Evolutionary conservation across 2,888 invertebrate genomes (phyloP), one percentile per base, ranked within the genome.

Genomic region (Hedya salicella): DNA sequence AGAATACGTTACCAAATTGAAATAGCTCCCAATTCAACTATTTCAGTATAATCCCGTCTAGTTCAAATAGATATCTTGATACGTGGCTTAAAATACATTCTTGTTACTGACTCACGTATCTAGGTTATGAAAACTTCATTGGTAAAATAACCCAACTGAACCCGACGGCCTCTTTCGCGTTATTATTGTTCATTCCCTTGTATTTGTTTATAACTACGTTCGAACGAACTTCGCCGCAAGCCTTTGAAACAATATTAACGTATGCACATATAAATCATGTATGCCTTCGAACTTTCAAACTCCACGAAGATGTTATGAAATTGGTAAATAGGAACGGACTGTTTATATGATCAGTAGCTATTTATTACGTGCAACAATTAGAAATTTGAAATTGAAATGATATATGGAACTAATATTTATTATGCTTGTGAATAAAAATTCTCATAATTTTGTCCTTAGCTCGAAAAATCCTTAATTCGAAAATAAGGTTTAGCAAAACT

Each of bases 281-380:
- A 77, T 78, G 75, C 53, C 49, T 68, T 67, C 74, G 72, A 78
- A 82, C 82, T 85, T 82, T 79, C 78, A 85, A 81, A 81, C 64
- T 68, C 53, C 80, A 80, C 66, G 72, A 61, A 66, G 16, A 17
- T 30, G 48, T 53, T 52, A 40, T 49, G 60, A 66, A 66, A 54
- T 61, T 17, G 48, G 54, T 49, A 61, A 46, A 54, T 53, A 59
- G 4, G 36, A 64, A 52, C 5, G 11, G 21, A 59, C 16, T 25
- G 59, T 53, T 53, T 16, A 36, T 36, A 17, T 36, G 16, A 17
- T 9, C 16, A 44, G 16, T 11, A 9, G 11, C 6, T 25, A 25
- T 30, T 21, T 25, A 25, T 30, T 21, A 25, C 6, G 25, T 25
- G 25, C 6, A 25, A 6, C 25, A 25, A 6, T 0, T 25, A 25